These are phyloP conservation scores for Chloropsis hardwickii DNA, from an alignment of 2,113 vertebrate genomes.

Conservation along the genomic window DNA sequence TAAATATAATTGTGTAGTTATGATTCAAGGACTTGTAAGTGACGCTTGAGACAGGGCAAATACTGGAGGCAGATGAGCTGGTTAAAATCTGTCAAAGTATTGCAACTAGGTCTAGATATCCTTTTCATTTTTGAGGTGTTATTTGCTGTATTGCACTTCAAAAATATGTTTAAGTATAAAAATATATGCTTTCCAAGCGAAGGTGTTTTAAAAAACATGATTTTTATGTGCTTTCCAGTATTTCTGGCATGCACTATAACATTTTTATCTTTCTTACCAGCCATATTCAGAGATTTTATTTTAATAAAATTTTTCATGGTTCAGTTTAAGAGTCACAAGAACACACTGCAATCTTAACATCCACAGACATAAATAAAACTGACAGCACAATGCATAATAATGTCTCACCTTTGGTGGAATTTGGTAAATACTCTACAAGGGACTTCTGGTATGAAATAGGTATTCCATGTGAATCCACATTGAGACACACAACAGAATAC, in stretches of 20 bases:
- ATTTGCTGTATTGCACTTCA: background rate
- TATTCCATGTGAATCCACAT: background rate
- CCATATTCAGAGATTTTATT: background rate
- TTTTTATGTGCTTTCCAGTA: background rate
- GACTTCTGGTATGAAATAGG: constrained; percentile 18
- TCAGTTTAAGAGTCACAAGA: constrained; percentile 20
- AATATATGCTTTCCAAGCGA: background rate
- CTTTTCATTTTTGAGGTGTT: background rate
- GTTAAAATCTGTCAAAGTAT: background rate
- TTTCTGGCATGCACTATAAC: background rate
- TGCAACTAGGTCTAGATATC: background rate
- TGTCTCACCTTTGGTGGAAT: background rate
- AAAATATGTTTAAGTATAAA: background rate
- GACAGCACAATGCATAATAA: constrained; percentile 23
- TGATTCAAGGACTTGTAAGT: background rate
- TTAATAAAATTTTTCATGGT: background rate
- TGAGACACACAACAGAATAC: background rate
- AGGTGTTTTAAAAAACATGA: rapidly evolving
- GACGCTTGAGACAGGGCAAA: background rate
- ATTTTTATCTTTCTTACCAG: background rate
- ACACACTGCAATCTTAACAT: background rate
- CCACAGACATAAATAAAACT: background rate
- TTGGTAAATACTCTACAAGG: background rate
- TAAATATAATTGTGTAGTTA: constrained; percentile 2
- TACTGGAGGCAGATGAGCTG: background rate